Base-by-base conservation (phyloP, 2,797 vertebrate species). In the Melanotaenia parkinsoni region DNA sequence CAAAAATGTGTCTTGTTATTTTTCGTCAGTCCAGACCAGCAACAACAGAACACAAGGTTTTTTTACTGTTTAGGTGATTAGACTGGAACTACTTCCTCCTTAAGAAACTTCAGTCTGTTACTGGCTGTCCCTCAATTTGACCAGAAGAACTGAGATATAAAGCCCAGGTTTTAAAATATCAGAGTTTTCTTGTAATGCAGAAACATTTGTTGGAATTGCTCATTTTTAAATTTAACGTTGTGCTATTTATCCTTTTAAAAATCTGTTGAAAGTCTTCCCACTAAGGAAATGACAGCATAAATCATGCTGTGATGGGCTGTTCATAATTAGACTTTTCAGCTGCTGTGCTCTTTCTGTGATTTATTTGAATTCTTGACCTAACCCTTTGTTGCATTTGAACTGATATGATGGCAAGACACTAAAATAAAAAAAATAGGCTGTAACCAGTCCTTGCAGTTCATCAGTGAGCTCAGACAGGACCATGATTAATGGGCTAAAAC, bases 401-500 rank as follows among this genome's bases (percentile, higher is more conserved):
- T 74, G 77, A 86, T 87, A 74, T 56, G 73, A 64, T 70, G 56
- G 58, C 54, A 67, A 35, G 61, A 74, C 68, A 76, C 60, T 74
- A 33, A 32, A 72, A 77, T 57, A 72, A 74, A 72, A 74, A 72
- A 81, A 14, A 72, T 74, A 74, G 62, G 63, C 73, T 66, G 32
- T 80, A 79, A 74, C 70, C n/a, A 10, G 51, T 33, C 69, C 72
- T 43, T 37, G 40, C 58, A 72, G 71, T 59, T 86, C 67, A 83
- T 79, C 77, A 70, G 68, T 62, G 57, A 74, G 66, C 40, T 66
- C 0, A 13, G 68, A 59, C 64, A 63, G 40, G 20, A 26, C 16
- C 10, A 68, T 58, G 62, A 86, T 88, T 76, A 88, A 85, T 81
- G 73, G 54, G 66, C 81, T 82, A 72, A 87, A 85, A 81, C 77